Evolutionary conservation across 2,113 vertebrate genomes (phyloP).

Genomic region (Gavia stellata): DNA sequence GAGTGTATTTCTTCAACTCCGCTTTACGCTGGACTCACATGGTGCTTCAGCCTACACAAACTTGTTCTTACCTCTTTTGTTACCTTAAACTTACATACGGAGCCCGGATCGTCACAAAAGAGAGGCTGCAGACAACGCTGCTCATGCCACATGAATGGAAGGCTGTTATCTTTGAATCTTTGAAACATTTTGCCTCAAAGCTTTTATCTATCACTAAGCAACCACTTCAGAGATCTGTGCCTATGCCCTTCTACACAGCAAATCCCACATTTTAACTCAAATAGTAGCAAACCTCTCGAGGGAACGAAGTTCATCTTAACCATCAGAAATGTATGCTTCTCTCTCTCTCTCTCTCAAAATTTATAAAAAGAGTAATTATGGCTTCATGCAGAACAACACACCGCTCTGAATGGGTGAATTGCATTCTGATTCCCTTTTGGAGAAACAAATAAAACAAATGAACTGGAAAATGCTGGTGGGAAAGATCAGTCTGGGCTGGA

Average conservation of each 20-base stretch:
- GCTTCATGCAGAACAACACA: neutral
- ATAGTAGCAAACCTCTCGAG: neutral
- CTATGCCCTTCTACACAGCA: neutral
- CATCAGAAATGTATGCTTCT: neutral
- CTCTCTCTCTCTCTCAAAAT: neutral
- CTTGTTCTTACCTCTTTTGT: neutral
- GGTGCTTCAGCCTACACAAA: neutral
- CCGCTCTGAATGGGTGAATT: neutral
- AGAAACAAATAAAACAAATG: neutral
- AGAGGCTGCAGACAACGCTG: neutral
- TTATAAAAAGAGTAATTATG: neutral
- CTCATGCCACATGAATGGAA: neutral
- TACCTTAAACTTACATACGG: neutral
- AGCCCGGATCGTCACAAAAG: neutral
- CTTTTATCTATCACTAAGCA: neutral
- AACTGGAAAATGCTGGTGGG: neutral
- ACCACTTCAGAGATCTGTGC: neutral
- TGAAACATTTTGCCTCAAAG: neutral
- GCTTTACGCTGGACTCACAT: rapidly evolving
- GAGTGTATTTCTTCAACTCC: neutral
- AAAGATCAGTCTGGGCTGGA: neutral
- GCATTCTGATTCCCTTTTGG: neutral
- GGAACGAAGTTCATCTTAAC: neutral
- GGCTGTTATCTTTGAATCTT: neutral
- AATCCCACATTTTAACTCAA: neutral